Base-by-base conservation (phyloP, 2,888 invertebrate genomes). In the Polia nebulosa region DNA sequence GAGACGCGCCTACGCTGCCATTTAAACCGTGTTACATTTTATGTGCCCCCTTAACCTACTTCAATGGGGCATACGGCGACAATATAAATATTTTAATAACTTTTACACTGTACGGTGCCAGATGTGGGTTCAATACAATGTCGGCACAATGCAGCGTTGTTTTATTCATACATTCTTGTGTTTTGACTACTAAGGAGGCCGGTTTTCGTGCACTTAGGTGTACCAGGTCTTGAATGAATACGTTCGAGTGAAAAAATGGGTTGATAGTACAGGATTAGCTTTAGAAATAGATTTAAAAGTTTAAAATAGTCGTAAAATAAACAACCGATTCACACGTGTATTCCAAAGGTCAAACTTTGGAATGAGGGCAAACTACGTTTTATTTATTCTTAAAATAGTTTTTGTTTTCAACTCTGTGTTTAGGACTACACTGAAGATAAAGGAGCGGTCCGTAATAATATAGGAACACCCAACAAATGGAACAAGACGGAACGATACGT, bases 11-110 rank as follows among this genome's bases (percentile, higher is more conserved):
- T 66, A 76, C 75, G 62, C 62, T 17, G 47, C 11, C 53, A 72
- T 70, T 66, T 61, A 45, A 71, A 77, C 66, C 61, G 73, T 65
- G 64, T 79, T 83, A 79, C 80, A 80, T 87, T 84, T 80, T 77
- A 85, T 72, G 76, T 72, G 84, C 25, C 81, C 88, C 75, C 83
- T 36, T 87, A 85, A 89, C 90, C 89, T 76, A 87, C 76, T 86
- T 88, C 52, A 67, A 77, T 76, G 76, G 60, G 58, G 71, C 78
- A 82, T 78, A 74, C 79, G 62, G 62, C 71, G 72, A 80, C 82
- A 80, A 68, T 74, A 82, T 82, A 83, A 83, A 85, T 84, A 86
- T 86, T 85, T 85, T 84, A 86, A 85, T 84, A 84, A 78, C 81
- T 78, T 81, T 79, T 71, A 76, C 78, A 79, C 60, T 77, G 68